phyloP scores from a whole-genome alignment of 2,113 vertebrate genomes.

The Glaucomys volans region DNA sequence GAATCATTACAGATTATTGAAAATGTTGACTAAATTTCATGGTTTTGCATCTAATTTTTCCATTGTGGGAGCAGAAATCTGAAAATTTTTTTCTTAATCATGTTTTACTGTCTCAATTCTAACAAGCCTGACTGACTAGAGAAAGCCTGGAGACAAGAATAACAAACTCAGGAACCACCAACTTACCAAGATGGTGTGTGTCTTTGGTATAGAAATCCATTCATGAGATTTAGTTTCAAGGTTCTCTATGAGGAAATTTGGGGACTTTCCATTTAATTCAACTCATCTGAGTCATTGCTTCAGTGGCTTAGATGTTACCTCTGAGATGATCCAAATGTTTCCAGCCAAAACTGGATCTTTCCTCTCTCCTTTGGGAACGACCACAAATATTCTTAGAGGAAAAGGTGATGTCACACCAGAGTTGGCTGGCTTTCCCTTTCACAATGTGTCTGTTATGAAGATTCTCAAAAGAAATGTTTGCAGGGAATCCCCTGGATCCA shows the following conservation, averaged over 20 bases:
- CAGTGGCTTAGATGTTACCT: neutral
- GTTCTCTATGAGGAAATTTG: neutral
- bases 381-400: neutral
- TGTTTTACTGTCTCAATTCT: neutral
- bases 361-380: slow-evolving; percentile 8
- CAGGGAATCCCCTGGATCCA: neutral
- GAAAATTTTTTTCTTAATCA: neutral
- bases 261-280: slow-evolving; percentile 20
- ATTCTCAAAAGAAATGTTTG: neutral
- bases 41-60: slow-evolving; percentile 12
- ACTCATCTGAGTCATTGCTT: slow-evolving; percentile 26
- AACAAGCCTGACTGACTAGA: neutral
- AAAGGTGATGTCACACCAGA: neutral
- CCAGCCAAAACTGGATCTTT: neutral
- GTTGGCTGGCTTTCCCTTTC: neutral
- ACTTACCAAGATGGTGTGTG: neutral
- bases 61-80: neutral
- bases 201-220: slow-evolving; percentile 29
- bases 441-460: neutral
- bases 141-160: neutral
- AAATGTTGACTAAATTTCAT: slow-evolving; percentile 33
- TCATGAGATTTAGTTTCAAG: neutral
- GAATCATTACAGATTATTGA: neutral
- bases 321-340: neutral
- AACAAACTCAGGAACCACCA: neutral